Percentiles rank a stretch among this genome's conserved stretches.
phyloP scores from a whole-genome alignment of 2,888 invertebrate genomes.

The Caenorhabditis zanzibari region DNA sequence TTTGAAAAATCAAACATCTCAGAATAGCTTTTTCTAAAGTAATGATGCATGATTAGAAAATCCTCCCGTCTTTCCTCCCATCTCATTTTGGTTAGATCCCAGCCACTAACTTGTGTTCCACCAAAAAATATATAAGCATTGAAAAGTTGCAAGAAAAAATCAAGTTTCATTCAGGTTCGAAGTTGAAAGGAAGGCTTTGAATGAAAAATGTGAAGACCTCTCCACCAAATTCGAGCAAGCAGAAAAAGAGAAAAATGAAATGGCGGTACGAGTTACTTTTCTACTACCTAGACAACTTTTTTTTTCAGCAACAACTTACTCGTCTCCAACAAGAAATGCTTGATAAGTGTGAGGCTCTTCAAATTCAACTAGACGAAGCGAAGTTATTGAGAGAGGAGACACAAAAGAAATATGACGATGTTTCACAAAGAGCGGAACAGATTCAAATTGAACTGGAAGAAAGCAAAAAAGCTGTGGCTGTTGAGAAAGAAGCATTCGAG shows the following conservation, averaged over 20 bases:
- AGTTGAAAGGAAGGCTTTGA: constrained; percentile 41
- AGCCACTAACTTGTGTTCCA: constrained; percentile 13
- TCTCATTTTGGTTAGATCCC: neutral
- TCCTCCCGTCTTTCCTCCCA: neutral
- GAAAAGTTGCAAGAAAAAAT: neutral
- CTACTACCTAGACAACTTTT: neutral
- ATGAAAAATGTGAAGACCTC: constrained; percentile 57
- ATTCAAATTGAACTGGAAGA: constrained; percentile 46
- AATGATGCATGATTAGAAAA: constrained; percentile 1
- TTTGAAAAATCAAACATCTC: constrained; percentile 6
- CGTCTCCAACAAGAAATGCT: constrained; percentile 57
- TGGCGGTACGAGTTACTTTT: constrained; percentile 34
- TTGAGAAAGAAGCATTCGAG: constrained; percentile 36
- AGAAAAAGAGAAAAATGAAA: constrained; percentile 53
- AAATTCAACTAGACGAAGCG: constrained; percentile 55
- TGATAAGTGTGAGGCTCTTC: constrained; percentile 50
- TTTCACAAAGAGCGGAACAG: constrained; percentile 37
- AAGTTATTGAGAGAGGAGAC: constrained; percentile 54
- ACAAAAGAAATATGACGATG: constrained; percentile 53
- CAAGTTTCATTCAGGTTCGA: constrained; percentile 52
- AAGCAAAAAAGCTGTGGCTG: constrained; percentile 21
- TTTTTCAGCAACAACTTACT: constrained; percentile 49
- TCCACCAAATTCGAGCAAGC: constrained; percentile 36
- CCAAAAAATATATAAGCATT: neutral
- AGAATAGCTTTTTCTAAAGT: neutral